Conservation (phyloP, 2,797 vertebrate genomes). For the Limnodromus scolopaceus region DNA sequence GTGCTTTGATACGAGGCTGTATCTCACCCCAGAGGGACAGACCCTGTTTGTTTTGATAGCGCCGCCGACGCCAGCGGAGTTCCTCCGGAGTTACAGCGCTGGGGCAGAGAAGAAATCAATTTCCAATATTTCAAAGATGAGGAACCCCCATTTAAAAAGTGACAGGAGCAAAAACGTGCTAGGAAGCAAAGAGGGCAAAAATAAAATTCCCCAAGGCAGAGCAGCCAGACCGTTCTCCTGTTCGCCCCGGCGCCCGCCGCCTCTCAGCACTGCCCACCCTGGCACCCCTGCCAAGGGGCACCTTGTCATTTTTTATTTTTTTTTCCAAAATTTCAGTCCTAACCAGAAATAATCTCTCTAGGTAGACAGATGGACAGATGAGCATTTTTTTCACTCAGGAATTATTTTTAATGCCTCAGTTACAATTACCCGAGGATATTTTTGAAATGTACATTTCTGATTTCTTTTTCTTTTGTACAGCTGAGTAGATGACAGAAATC, state of each 20-base stretch:
- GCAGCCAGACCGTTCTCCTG: not conserved
- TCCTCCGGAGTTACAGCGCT: not conserved
- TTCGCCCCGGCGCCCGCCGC: not conserved
- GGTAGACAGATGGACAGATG: not conserved
- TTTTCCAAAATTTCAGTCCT: not conserved
- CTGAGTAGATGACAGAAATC: not conserved
- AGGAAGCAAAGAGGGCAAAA: not conserved
- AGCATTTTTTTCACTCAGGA: not conserved
- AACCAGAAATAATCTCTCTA: not conserved
- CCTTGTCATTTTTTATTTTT: too few species aligned
- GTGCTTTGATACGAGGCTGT: not conserved
- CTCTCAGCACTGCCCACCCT: not conserved
- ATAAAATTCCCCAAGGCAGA: not conserved
- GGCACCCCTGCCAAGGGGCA: not conserved
- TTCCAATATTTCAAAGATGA: not conserved
- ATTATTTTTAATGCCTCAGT: slow-evolving; percentile 3
- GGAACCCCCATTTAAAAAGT: not conserved
- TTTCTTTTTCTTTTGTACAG: not conserved
- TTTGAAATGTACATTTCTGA: not conserved
- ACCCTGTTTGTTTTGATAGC: not conserved
- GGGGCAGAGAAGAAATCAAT: not conserved
- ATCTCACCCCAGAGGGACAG: not conserved
- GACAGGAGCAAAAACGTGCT: not conserved
- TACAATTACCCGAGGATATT: slow-evolving; percentile 7
- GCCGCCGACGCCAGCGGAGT: not conserved